phyloP scores from a whole-genome alignment of 2,113 vertebrate genomes.

The Pterophyllum scalare region DNA sequence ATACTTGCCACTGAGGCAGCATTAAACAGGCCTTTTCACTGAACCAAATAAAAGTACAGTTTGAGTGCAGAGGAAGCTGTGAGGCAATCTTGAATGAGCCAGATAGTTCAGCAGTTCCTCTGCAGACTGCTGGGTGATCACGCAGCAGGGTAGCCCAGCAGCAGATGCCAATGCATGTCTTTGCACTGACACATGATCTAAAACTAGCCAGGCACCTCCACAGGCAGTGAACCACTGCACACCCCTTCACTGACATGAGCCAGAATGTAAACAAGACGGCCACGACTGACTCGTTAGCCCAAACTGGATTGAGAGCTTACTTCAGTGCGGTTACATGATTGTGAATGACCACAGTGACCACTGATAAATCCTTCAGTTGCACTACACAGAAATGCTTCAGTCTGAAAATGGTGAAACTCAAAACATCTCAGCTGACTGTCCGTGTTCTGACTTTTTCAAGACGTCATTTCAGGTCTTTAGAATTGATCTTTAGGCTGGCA shows the following conservation, averaged over 20 bases:
- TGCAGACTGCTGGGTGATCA: background rate
- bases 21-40: background rate
- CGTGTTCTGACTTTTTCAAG: background rate
- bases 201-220: slow-evolving; percentile 58
- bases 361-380: background rate
- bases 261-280: slow-evolving; percentile 46
- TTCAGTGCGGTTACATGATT: background rate
- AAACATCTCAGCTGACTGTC: background rate
- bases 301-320: background rate
- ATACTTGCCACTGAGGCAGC: background rate
- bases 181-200: slow-evolving; percentile 61
- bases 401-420: background rate
- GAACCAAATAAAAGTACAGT: slow-evolving; percentile 12
- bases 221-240: slow-evolving; percentile 48
- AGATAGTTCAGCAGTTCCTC: background rate
- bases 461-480: background rate
- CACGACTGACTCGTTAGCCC: slow-evolving; percentile 11
- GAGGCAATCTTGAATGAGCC: background rate
- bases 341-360: background rate
- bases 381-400: background rate
- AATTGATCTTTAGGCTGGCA: background rate
- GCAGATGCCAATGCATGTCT: slow-evolving; percentile 46
- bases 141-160: slow-evolving; percentile 9
- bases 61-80: background rate
- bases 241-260: background rate